A percentile compares a stretch with the other conserved stretches of the same genome.
Conservation (phyloP, 2,797 vertebrate species). For the Sus cebifrons region DNA sequence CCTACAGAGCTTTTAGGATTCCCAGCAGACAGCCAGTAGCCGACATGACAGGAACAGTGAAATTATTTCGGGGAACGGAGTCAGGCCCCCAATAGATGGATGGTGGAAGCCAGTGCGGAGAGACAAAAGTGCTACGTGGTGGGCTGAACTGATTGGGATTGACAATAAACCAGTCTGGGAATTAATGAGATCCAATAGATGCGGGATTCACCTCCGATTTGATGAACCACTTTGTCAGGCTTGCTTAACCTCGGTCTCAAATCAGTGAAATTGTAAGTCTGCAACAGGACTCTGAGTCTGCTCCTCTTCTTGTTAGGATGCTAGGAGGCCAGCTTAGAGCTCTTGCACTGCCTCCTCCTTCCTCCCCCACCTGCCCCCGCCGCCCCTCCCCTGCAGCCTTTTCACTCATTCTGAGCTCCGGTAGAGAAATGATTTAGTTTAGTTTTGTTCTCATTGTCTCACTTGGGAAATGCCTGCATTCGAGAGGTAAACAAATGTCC, state of each 20-base stretch:
- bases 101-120: background rate
- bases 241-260: constrained; percentile 83
- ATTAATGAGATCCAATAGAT: constrained; percentile 78
- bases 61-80: constrained; percentile 69
- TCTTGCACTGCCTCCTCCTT: background rate
- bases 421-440: background rate
- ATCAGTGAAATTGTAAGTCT: constrained; percentile 60
- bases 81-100: constrained; percentile 57
- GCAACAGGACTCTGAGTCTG: background rate
- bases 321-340: background rate
- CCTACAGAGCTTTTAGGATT: constrained; percentile 65
- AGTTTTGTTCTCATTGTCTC: constrained; percentile 45
- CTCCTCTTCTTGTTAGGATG: constrained; percentile 29
- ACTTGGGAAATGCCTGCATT: constrained; percentile 25
- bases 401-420: constrained; percentile 56
- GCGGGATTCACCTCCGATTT: constrained; percentile 71
- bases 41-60: background rate
- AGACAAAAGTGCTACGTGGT: constrained; percentile 44
- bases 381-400: background rate
- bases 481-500: background rate
- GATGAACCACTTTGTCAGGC: constrained; percentile 84
- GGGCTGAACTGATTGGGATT: constrained; percentile 63
- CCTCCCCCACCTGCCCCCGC: no score
- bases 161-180: constrained; percentile 76
- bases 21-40: constrained; percentile 47